Evolutionary conservation across 2,113 vertebrate genomes (phyloP).

Genomic region (Bufo gargarizans): DNA sequence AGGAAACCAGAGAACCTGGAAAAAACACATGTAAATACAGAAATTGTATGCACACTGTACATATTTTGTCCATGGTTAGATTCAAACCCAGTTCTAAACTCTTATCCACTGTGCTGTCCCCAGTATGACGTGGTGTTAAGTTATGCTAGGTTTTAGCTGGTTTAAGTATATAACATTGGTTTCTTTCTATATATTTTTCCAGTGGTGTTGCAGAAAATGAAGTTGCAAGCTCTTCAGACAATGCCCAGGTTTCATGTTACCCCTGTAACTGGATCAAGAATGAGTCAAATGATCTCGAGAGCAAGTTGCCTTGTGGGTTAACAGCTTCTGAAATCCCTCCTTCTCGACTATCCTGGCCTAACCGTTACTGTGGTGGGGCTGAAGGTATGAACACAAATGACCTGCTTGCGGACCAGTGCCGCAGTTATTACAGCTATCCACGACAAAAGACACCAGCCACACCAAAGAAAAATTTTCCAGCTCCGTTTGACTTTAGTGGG

Average conservation of each 20-base stretch:
- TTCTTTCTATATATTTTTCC: slow-evolving; percentile 31
- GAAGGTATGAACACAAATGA: slow-evolving; percentile 79
- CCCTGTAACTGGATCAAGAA: slow-evolving; percentile 80
- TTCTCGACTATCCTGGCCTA: slow-evolving; percentile 91
- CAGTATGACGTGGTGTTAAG: too few species aligned
- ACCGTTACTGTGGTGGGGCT: slow-evolving; percentile 78
- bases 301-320: slow-evolving; percentile 69
- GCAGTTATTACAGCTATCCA: slow-evolving; percentile 94
- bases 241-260: slow-evolving; percentile 79
- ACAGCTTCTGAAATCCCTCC: slow-evolving; percentile 74
- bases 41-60: too few species aligned
- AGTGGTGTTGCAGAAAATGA: slow-evolving; percentile 81
- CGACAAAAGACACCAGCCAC: slow-evolving; percentile 87
- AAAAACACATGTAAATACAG: too few species aligned
- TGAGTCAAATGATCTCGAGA: slow-evolving; percentile 71
- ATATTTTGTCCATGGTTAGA: too few species aligned
- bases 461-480: slow-evolving; percentile 84
- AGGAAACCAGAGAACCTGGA: neutral
- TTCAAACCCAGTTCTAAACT: too few species aligned
- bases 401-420: slow-evolving; percentile 80
- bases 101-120: too few species aligned
- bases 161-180: neutral
- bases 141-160: too few species aligned
- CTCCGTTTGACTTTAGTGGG: slow-evolving; percentile 79
- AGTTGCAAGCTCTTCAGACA: slow-evolving; percentile 71